Percentiles rank a stretch among this genome's conserved stretches.
These are phyloP conservation scores for Dryadula phaetusa DNA, from an alignment of 2,888 invertebrate genomes.

Conservation along the genomic window DNA sequence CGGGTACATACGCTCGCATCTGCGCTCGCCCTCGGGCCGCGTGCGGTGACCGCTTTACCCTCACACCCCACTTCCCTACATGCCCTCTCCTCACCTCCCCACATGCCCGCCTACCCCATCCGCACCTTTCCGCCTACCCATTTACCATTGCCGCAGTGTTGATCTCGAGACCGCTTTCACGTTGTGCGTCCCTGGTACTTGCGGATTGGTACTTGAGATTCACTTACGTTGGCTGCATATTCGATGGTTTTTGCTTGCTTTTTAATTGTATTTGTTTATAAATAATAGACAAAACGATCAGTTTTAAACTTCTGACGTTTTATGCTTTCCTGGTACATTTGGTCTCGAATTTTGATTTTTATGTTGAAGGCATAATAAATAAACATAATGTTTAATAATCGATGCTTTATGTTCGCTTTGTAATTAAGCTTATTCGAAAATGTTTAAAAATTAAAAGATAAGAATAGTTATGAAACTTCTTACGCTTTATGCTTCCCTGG, in stretches of 20 bases:
- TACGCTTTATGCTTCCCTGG: neutral
- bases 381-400: neutral
- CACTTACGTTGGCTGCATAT: neutral
- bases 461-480: neutral
- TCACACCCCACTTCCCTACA: neutral
- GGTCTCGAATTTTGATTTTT: neutral
- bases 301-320: neutral
- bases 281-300: neutral
- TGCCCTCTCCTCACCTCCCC: neutral
- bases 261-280: neutral
- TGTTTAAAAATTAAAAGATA: too few relatives aligned
- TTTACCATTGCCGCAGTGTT: neutral
- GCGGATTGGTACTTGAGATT: neutral
- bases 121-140: too few relatives aligned
- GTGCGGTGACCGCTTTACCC: constrained; percentile 91
- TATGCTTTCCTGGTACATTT: neutral
- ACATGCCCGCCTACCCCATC: neutral
- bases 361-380: neutral
- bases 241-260: neutral
- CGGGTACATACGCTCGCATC: constrained; percentile 95
- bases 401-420: neutral
- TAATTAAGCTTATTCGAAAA: neutral
- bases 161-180: constrained; percentile 4
- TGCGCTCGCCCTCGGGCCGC: constrained; percentile 96
- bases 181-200: neutral